Evolutionary conservation across 2,113 vertebrate genomes (phyloP).

Genomic region (Nyctereutes procyonoides): DNA sequence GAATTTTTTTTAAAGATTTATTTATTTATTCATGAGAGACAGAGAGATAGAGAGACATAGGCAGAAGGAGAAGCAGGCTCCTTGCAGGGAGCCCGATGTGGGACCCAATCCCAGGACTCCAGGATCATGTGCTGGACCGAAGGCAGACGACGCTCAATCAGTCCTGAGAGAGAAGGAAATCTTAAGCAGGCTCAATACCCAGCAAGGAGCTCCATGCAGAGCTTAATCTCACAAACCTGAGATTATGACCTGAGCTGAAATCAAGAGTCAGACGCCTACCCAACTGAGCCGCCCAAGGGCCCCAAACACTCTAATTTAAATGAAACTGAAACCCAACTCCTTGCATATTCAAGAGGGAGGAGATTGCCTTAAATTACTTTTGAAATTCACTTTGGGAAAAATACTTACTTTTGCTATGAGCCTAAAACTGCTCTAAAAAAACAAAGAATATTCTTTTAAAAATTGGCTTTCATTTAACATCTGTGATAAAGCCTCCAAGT

Average conservation of each 20-base stretch:
- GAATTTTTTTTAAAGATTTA: no score
- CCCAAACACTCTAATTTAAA: background rate
- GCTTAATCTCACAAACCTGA: background rate
- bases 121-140: no score
- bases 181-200: background rate
- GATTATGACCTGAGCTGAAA: background rate
- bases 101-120: no score
- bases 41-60: no score
- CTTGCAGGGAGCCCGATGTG: no score
- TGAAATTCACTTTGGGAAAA: constrained; percentile 36
- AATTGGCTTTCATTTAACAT: background rate
- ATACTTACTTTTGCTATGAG: constrained; percentile 10
- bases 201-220: background rate
- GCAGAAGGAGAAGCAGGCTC: no score
- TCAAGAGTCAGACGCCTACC: background rate
- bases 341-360: background rate
- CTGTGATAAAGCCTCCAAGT: background rate
- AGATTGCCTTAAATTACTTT: background rate
- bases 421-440: constrained; percentile 6
- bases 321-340: background rate
- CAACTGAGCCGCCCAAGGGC: background rate
- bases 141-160: no score
- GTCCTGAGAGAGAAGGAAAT: background rate
- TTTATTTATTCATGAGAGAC: no score
- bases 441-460: background rate